phyloP scores from a whole-genome alignment of 1,140 invertebrate species.

The Leptinotarsa undecemlineata region DNA sequence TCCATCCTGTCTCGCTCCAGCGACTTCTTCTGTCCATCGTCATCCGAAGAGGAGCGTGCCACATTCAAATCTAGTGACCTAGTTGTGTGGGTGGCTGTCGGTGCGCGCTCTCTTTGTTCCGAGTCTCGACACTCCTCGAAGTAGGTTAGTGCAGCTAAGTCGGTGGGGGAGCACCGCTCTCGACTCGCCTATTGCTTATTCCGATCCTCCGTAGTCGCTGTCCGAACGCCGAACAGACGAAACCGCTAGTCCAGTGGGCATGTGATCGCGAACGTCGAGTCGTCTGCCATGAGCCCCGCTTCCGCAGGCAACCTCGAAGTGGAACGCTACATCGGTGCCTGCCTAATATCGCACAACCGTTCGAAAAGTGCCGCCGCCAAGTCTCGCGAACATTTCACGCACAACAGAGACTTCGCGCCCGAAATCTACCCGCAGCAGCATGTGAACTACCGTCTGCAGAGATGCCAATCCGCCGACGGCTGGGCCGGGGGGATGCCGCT shows the following conservation, averaged over 20 bases:
- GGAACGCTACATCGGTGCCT: conserved; percentile 69
- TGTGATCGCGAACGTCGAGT: conserved; percentile 25
- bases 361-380: conserved; percentile 37
- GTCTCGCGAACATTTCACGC: conserved; percentile 35
- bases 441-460: conserved; percentile 40
- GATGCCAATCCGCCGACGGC: conserved; percentile 50
- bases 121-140: conserved; percentile 55
- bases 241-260: conserved; percentile 9
- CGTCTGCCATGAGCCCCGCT: conserved; percentile 62
- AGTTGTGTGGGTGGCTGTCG: conserved; percentile 53
- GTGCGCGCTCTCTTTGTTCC: conserved; percentile 51
- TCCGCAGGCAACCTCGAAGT: conserved; percentile 63
- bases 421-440: conserved; percentile 54
- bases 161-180: neutral
- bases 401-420: conserved; percentile 44
- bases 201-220: neutral
- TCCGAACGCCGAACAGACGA: conserved; percentile 3
- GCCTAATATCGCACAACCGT: conserved; percentile 63
- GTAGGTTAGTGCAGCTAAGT: conserved; percentile 52
- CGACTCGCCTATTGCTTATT: neutral
- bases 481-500: conserved; percentile 52
- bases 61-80: conserved; percentile 40
- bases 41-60: conserved; percentile 11
- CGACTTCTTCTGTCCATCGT: too few relatives aligned
- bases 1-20: too few relatives aligned